These are phyloP conservation scores for Pseudobourletiella spinata DNA, from an alignment of 1,140 invertebrate species.

Conservation along the genomic window DNA sequence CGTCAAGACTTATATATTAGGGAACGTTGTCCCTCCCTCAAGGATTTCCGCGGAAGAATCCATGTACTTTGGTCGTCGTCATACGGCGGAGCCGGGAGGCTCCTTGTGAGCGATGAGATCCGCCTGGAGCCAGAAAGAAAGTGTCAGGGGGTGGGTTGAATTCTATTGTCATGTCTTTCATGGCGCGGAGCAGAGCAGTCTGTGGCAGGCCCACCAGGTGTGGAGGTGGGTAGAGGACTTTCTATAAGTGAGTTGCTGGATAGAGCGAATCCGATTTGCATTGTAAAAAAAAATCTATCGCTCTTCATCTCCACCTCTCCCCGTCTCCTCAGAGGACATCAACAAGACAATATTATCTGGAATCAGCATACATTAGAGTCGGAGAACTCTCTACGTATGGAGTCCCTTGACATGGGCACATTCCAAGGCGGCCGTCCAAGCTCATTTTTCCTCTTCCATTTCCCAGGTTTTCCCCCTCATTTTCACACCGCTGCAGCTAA, in stretches of 20 bases:
- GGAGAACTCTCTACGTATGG: no score
- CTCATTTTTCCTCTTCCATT: no score
- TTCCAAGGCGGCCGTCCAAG: no score
- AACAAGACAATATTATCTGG: conserved; percentile 3
- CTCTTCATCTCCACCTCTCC: conserved; percentile 1
- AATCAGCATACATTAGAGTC: no score
- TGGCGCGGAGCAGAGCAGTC: no score
- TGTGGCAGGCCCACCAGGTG: background rate
- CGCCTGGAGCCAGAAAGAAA: background rate
- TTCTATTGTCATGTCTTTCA: background rate
- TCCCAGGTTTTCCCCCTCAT: no score
- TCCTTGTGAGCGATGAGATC: background rate
- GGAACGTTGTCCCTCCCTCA: no score
- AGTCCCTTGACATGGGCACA: no score
- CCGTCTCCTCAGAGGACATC: background rate
- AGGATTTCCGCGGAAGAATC: no score
- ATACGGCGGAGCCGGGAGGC: background rate
- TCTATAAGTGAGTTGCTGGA: conserved; percentile 15
- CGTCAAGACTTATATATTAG: no score
- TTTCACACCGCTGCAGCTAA: no score
- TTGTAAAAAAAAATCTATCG: conserved; percentile 11
- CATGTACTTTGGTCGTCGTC: background rate
- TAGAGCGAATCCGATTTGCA: conserved; percentile 7
- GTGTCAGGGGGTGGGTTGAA: background rate
- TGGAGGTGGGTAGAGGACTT: background rate